Conservation (phyloP, 2,113 vertebrate genomes). For the Nothocercus nigrocapillus region DNA sequence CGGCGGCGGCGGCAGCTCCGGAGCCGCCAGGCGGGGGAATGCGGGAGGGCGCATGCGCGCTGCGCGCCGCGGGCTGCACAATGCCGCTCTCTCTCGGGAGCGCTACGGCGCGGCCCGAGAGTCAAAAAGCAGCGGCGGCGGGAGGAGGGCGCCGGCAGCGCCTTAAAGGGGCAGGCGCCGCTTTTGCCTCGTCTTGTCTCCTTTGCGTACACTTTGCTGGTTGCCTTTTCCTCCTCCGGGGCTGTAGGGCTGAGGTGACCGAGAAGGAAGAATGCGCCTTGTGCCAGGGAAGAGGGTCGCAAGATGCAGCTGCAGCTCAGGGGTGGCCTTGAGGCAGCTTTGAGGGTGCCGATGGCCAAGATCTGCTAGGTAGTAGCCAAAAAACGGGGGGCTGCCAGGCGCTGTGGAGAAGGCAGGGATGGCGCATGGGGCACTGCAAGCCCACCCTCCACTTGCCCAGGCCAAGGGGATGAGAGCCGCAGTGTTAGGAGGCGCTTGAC, state of each 20-base stretch:
- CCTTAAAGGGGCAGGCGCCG: not conserved
- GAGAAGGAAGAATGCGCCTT: not conserved
- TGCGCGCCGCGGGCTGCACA: constrained; percentile 33
- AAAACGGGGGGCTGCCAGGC: no score
- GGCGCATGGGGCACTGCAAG: no score
- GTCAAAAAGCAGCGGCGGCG: not conserved
- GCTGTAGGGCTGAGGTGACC: not conserved
- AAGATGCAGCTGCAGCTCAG: not conserved
- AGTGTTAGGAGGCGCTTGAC: no score
- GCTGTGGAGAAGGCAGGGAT: no score
- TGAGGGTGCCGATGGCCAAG: not conserved
- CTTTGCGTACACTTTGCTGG: rapidly evolving
- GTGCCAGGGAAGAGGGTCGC: not conserved
- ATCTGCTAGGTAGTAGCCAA: not conserved
- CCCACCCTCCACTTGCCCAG: no score
- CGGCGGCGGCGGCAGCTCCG: not conserved
- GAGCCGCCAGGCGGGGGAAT: constrained; percentile 27
- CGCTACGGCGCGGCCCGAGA: constrained; percentile 14
- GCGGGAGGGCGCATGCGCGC: constrained; percentile 29
- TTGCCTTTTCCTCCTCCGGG: no score
- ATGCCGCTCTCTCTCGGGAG: constrained; percentile 49
- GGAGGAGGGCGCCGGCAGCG: not conserved
- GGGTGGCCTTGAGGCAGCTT: rapidly evolving
- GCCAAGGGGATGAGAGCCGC: no score
- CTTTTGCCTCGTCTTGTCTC: not conserved